phyloP scores from a whole-genome alignment of 2,113 vertebrate species.

The Oryzias javanicus region DNA sequence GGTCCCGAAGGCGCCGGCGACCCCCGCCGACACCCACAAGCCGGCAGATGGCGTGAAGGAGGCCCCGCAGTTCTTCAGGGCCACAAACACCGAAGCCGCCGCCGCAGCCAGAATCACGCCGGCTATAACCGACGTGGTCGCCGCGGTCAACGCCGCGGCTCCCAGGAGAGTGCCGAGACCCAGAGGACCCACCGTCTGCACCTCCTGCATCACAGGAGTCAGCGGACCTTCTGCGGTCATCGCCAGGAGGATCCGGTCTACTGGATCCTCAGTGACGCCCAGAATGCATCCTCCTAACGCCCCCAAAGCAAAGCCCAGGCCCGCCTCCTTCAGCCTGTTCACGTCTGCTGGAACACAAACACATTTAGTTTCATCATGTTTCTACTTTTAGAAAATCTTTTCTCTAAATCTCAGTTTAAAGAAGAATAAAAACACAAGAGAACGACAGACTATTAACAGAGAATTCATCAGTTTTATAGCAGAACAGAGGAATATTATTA shows the following conservation, averaged over 20 bases:
- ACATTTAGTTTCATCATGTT: neutral
- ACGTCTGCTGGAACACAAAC: constrained; percentile 32
- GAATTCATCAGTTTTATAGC: too few relatives aligned
- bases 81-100: constrained; percentile 46
- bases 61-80: constrained; percentile 6
- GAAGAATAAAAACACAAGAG: too few relatives aligned
- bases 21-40: constrained; percentile 54
- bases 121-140: constrained; percentile 59
- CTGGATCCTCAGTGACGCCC: constrained; percentile 63
- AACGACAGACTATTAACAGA: too few relatives aligned
- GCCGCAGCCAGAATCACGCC: constrained; percentile 64
- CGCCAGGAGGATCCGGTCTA: constrained; percentile 38
- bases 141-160: constrained; percentile 59
- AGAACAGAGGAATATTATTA: too few relatives aligned
- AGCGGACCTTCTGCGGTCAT: constrained; percentile 49
- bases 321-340: constrained; percentile 36
- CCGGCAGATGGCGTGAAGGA: constrained; percentile 1
- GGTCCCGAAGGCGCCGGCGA: constrained; percentile 46
- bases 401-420: too few relatives aligned
- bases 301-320: constrained; percentile 63
- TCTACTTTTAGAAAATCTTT: too few relatives aligned
- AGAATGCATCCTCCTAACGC: constrained; percentile 68
- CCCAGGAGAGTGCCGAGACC: constrained; percentile 68
- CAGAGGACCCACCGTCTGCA: constrained; percentile 62
- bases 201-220: constrained; percentile 58